Evolutionary conservation across 2,888 invertebrate genomes (phyloP).

Genomic region (Sesia apiformis): DNA sequence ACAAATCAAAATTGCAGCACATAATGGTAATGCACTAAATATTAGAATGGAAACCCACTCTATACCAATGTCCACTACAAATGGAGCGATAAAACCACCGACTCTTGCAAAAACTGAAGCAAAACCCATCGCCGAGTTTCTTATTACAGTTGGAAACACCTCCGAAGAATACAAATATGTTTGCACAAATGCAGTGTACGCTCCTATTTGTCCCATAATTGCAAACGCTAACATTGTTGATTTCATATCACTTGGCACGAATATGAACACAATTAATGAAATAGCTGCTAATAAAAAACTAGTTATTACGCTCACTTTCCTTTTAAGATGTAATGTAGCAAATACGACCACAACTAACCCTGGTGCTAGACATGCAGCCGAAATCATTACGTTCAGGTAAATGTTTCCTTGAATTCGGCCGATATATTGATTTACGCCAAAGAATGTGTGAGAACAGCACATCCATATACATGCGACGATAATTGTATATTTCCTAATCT

Average conservation of each 20-base stretch:
- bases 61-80: conserved; percentile 72
- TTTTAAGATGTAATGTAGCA: conserved; percentile 37
- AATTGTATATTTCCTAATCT: conserved; percentile 79
- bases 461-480: conserved; percentile 83
- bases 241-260: conserved; percentile 35
- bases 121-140: conserved; percentile 86
- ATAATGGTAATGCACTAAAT: conserved; percentile 44
- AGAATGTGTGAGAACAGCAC: conserved; percentile 86
- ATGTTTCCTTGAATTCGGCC: conserved; percentile 84
- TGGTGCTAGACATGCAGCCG: conserved; percentile 59
- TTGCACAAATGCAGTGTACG: conserved; percentile 78
- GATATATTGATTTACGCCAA: conserved; percentile 87
- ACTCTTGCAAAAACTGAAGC: conserved; percentile 80
- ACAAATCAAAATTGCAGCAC: conserved; percentile 42
- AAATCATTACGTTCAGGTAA: conserved; percentile 85
- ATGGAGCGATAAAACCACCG: conserved; percentile 81
- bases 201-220: conserved; percentile 83
- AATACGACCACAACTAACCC: conserved; percentile 40
- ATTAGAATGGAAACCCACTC: conserved; percentile 53
- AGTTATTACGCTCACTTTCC: conserved; percentile 38
- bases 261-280: conserved; percentile 44
- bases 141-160: conserved; percentile 84
- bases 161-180: conserved; percentile 84
- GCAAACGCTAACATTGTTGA: conserved; percentile 79
- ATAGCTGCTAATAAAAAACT: conserved; percentile 39